Percentiles rank a stretch among this genome's conserved stretches.
Evolutionary conservation across 2,888 invertebrate species (phyloP).

Genomic region (Ommatoiulus sabulosus): DNA sequence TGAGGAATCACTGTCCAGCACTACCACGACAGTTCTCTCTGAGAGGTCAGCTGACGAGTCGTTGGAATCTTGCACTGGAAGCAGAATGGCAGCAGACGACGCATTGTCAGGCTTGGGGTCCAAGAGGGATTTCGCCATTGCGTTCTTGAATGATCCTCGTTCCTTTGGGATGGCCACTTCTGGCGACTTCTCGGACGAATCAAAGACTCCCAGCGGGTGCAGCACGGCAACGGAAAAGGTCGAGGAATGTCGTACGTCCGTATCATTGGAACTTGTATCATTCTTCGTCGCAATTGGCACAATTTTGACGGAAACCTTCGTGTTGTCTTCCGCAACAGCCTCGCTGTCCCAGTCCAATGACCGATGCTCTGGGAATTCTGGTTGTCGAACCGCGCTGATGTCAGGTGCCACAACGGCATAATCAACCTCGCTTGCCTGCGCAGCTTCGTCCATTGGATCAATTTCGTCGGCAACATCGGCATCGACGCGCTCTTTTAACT

Average conservation of each 20-base stretch:
- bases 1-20: neutral
- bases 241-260: constrained; percentile 45
- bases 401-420: constrained; percentile 46
- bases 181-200: neutral
- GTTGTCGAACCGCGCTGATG: neutral
- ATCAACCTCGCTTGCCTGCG: constrained; percentile 56
- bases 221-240: constrained; percentile 42
- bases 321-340: neutral
- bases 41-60: neutral
- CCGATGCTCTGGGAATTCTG: constrained; percentile 26
- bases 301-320: neutral
- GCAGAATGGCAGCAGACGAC: neutral
- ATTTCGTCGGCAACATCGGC: constrained; percentile 27
- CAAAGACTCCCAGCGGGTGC: constrained; percentile 49
- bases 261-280: constrained; percentile 18
- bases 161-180: constrained; percentile 24
- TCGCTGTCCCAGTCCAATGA: constrained; percentile 49
- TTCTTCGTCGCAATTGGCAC: neutral
- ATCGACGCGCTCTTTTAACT: neutral
- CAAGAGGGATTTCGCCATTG: neutral
- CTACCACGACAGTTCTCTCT: neutral
- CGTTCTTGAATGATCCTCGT: neutral
- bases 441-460: constrained; percentile 51
- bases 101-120: neutral
- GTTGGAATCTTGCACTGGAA: neutral